phyloP scores from a whole-genome alignment of 1,140 invertebrate species.

The Periplaneta americana region DNA sequence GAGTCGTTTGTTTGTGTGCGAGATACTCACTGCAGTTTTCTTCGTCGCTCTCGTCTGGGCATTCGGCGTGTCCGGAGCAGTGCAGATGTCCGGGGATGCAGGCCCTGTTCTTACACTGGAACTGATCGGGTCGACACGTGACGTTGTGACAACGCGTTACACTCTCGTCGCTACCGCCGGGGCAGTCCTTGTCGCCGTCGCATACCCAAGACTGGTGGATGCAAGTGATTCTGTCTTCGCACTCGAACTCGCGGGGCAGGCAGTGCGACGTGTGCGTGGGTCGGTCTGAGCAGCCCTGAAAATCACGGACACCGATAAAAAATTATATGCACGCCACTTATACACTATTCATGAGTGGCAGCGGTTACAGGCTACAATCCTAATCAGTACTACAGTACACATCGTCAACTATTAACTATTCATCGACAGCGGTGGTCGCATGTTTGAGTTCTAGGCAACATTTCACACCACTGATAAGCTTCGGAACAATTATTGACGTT shows the following conservation, averaged over 20 bases:
- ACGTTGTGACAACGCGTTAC: slow-evolving; percentile 60
- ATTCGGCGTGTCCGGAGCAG: slow-evolving; percentile 79
- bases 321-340: neutral
- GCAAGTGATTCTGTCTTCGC: slow-evolving; percentile 78
- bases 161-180: slow-evolving; percentile 74
- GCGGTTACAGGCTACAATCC: no score
- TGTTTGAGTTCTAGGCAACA: no score
- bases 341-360: neutral
- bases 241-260: slow-evolving; percentile 71
- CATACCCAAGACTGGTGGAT: slow-evolving; percentile 81
- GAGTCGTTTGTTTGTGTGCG: neutral
- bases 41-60: slow-evolving; percentile 77
- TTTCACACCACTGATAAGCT: no score
- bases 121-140: slow-evolving; percentile 75
- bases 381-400: no score
- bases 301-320: no score
- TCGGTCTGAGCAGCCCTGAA: slow-evolving; percentile 48
- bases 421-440: no score
- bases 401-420: no score
- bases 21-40: slow-evolving; percentile 63
- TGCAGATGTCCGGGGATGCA: slow-evolving; percentile 79
- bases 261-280: slow-evolving; percentile 50
- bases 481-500: no score
- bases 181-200: slow-evolving; percentile 80
- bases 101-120: slow-evolving; percentile 70